phyloP scores from a whole-genome alignment of 2,888 invertebrate species.

The Dinocampus coccinellae region DNA sequence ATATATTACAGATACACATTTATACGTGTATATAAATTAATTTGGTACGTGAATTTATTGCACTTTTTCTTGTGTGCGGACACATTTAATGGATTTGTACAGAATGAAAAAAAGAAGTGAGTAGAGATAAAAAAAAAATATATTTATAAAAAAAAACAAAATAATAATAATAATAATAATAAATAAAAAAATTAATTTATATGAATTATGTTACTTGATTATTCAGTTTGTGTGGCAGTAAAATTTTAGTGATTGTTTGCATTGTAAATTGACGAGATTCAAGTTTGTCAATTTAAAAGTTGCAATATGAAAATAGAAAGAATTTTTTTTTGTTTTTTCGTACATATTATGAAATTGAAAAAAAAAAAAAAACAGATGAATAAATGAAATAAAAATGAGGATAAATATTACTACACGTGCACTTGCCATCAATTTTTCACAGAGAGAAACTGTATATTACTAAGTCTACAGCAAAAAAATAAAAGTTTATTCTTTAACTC shows the following conservation, averaged over 20 bases:
- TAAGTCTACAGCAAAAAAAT: neutral
- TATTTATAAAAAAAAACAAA: neutral
- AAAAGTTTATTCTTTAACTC: constrained; percentile 28
- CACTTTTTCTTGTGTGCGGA: neutral
- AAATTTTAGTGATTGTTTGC: neutral
- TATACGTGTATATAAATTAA: neutral
- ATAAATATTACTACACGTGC: neutral
- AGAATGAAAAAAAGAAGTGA: neutral
- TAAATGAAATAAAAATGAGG: neutral
- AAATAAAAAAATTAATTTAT: neutral
- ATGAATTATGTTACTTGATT: neutral
- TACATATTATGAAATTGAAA: neutral
- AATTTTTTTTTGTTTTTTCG: no score
- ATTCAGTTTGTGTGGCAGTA: neutral
- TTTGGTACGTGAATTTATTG: neutral
- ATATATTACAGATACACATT: neutral
- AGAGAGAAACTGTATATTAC: neutral
- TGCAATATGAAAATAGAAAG: neutral
- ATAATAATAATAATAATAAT: neutral
- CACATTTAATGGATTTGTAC: neutral
- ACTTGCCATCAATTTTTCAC: neutral
- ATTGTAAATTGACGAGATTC: neutral
- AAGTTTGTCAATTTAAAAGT: neutral
- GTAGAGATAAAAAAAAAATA: no score
- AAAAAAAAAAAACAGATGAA: no score